Conservation (phyloP, 35 echinoderm and acorn worm species). For the Lytechinus pictus region DNA sequence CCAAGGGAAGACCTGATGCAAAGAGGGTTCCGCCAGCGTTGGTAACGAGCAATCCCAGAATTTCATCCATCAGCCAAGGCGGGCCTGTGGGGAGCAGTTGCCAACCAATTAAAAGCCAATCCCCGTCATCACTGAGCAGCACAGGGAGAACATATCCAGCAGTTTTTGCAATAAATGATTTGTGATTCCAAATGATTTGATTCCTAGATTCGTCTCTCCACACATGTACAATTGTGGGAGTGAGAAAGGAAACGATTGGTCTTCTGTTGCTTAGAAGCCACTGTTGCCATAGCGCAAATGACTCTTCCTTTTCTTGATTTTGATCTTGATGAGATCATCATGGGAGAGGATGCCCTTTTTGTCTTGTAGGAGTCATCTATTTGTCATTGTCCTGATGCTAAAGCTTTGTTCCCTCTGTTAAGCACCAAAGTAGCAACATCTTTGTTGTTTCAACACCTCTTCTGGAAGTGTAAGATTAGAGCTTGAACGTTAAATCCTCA, state of each 20-base stretch:
- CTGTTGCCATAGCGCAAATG: conserved; percentile 11
- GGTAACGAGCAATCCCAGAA: neutral
- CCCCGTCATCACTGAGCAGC: neutral
- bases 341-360: neutral
- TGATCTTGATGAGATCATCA: neutral
- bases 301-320: neutral
- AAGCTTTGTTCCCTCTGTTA: neutral
- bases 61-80: neutral
- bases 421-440: neutral
- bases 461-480: neutral
- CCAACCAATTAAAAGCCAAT: neutral
- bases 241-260: neutral
- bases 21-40: neutral
- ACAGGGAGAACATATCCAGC: neutral
- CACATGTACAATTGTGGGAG: neutral
- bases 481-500: neutral
- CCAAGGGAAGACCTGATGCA: neutral
- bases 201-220: neutral
- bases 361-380: neutral
- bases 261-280: neutral
- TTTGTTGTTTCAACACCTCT: neutral
- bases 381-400: neutral
- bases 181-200: neutral
- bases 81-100: neutral
- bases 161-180: conserved; percentile 13